These are phyloP conservation scores for Zosterops pallidus DNA, from an alignment of 2,113 vertebrate species.

Conservation along the genomic window DNA sequence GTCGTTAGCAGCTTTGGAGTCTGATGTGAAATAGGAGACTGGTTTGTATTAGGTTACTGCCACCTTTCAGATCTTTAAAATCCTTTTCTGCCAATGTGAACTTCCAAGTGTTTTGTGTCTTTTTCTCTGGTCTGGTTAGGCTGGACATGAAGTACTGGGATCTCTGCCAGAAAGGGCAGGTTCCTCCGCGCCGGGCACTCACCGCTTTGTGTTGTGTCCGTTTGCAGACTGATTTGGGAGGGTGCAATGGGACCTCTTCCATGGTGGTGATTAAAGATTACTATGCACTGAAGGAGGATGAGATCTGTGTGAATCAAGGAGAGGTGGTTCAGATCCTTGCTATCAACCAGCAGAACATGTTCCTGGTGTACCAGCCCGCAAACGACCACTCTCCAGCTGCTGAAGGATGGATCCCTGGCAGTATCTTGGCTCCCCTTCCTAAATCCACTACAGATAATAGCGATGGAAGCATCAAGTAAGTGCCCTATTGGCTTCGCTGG, in stretches of 20 bases:
- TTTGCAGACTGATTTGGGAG: slow-evolving; percentile 80
- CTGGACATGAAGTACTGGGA: neutral
- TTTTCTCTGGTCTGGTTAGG: neutral
- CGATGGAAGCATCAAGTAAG: slow-evolving; percentile 98
- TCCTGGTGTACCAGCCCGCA: slow-evolving; percentile 92
- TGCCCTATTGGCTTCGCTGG: slow-evolving; percentile 79
- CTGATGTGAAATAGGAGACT: neutral
- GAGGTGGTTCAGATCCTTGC: slow-evolving; percentile 94
- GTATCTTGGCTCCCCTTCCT: slow-evolving; percentile 84
- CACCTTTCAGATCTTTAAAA: neutral
- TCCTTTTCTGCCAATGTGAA: neutral
- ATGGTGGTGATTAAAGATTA: slow-evolving; percentile 96
- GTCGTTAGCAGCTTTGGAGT: neutral
- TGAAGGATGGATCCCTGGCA: slow-evolving; percentile 97
- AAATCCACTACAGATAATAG: slow-evolving; percentile 87
- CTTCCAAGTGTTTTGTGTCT: neutral
- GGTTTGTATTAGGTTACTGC: neutral
- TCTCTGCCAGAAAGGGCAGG: neutral
- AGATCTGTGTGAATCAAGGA: slow-evolving; percentile 93
- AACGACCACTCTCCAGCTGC: slow-evolving; percentile 90
- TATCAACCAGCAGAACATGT: slow-evolving; percentile 98
- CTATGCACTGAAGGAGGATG: slow-evolving; percentile 96
- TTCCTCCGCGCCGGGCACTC: neutral
- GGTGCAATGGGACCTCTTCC: slow-evolving; percentile 90
- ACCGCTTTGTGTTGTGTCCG: slow-evolving; percentile 32